Percentiles rank a stretch among this genome's conserved stretches.
These are phyloP conservation scores for Oxygymnocypris stewartii DNA, from an alignment of 2,113 vertebrate species.

Conservation along the genomic window DNA sequence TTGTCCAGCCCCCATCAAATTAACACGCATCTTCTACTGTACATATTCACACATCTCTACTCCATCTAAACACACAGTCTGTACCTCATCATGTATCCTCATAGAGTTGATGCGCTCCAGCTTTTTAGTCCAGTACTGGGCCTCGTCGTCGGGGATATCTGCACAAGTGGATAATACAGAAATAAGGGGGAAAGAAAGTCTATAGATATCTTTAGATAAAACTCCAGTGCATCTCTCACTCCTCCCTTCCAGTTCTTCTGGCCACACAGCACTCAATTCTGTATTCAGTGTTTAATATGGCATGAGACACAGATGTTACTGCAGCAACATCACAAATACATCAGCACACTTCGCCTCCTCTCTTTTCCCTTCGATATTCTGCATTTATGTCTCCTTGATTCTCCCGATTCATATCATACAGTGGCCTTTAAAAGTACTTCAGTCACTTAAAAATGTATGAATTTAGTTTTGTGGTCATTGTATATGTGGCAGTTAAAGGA, in stretches of 20 bases:
- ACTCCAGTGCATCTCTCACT: constrained; percentile 37
- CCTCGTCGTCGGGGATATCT: constrained; percentile 98
- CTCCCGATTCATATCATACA: neutral
- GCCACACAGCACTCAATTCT: constrained; percentile 10
- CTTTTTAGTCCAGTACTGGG: constrained; percentile 93
- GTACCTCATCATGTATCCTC: constrained; percentile 82
- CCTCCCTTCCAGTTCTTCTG: constrained; percentile 11
- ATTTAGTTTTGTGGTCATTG: neutral
- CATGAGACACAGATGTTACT: constrained; percentile 44
- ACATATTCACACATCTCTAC: neutral
- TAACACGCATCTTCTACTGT: neutral
- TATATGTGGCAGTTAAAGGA: neutral
- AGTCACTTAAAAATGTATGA: neutral
- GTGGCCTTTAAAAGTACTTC: neutral
- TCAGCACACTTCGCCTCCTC: constrained; percentile 15
- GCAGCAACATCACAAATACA: constrained; percentile 9
- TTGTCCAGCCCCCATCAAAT: neutral
- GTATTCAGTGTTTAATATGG: constrained; percentile 54
- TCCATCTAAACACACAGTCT: neutral
- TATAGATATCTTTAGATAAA: constrained; percentile 16
- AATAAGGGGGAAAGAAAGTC: neutral
- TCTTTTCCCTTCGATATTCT: neutral
- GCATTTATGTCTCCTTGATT: neutral
- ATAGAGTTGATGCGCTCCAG: constrained; percentile 88
- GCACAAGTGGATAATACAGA: constrained; percentile 37